Base-by-base conservation (phyloP, 2,797 vertebrate genomes). In the Pseudochirops cupreus region DNA sequence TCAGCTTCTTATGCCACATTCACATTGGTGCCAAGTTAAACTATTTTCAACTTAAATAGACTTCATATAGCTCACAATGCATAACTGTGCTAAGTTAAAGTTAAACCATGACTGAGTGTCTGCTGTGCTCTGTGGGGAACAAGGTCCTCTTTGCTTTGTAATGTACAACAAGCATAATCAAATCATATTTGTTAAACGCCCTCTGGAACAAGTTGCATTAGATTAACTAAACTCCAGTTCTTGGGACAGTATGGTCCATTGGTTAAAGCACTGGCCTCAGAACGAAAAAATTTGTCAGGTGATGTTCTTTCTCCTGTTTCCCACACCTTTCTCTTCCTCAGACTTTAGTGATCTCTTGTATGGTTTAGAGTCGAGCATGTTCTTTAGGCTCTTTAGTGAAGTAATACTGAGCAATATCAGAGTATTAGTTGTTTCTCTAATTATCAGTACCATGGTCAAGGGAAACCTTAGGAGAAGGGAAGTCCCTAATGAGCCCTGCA, bases 121-220 rank as follows among this genome's bases (percentile, higher is more conserved):
- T 53, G 29, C 56, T 59, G 39, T 52, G 6, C 57, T 54, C 31
- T 13, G 33, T 26, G 50, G 52, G 92, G 92, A 74, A 26, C 92
- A 82, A 92, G 92, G 92, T 92, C 92, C 92, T 92, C 62, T 53
- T n/a, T 55, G 59, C 92, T 82, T n/a, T n/a, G 50, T 53, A 39
- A 92, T 54, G 90, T 91, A 91, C 90, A 91, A 91, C 90, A 91
- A 91, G 90, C 52, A 31, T 39, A 53, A 91, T 91, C 28, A 31
- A 54, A 91, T 91, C 90, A 91, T 53, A 91, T 91, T 91, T 46
- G 33, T n/a, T 31, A 91, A 55, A 29, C 13, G 1, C 39, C 90
- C 53, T 55, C 90, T 54, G 52, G 90, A 55, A 21, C 52, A 91
- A 55, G 52, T 16, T 53, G 28, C 90, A 54, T 55, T 87, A 82